These are phyloP conservation scores for Drosophila buzzatii DNA, from an alignment of 2,888 invertebrate species.

Conservation along the genomic window DNA sequence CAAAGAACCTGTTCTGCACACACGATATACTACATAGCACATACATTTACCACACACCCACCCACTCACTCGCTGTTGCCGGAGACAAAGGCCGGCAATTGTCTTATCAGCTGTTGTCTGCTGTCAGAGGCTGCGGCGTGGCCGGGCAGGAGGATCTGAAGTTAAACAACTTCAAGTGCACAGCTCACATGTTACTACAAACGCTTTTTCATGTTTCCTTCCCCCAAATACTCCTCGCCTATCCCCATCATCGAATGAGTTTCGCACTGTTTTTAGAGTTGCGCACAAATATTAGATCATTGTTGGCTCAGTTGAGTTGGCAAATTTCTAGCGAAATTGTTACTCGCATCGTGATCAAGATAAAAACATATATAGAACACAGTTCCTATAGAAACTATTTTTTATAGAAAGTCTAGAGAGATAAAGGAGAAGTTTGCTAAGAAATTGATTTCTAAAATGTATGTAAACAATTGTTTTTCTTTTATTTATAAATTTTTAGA, in stretches of 20 bases:
- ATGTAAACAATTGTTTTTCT: too few species aligned
- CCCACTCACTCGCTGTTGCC: conserved; percentile 23
- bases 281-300: conserved; percentile 66
- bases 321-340: conserved; percentile 37
- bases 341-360: conserved; percentile 15
- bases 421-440: background rate
- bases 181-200: conserved; percentile 67
- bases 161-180: conserved; percentile 65
- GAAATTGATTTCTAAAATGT: too few species aligned
- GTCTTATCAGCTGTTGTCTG: conserved; percentile 52
- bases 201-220: conserved; percentile 67
- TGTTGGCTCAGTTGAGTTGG: conserved; percentile 64
- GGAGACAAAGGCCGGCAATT: conserved; percentile 60
- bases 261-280: conserved; percentile 34
- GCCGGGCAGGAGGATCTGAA: conserved; percentile 9
- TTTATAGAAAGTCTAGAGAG: background rate
- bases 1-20: conserved; percentile 18
- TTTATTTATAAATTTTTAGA: too few species aligned
- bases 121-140: background rate
- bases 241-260: conserved; percentile 15
- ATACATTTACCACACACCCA: background rate
- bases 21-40: background rate
- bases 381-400: background rate
- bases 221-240: background rate
- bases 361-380: conserved; percentile 1